A percentile compares a stretch with the other conserved stretches of the same genome.
Conservation (phyloP, 53 echinoderm and acorn worm species). For the Holothuria scabra region DNA sequence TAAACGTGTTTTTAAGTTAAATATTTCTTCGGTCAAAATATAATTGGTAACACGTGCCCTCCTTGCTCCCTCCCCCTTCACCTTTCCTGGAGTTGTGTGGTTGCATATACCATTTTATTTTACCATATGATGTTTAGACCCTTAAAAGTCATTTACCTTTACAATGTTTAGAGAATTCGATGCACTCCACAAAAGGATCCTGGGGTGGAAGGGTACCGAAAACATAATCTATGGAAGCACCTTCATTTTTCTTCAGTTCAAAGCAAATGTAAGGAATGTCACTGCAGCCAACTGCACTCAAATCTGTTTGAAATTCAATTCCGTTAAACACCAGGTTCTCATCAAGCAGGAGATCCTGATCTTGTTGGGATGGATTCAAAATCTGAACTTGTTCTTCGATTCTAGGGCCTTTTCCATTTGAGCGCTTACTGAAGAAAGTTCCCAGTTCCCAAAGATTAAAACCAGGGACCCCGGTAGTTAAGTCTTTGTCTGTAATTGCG, state of each 20-base stretch:
- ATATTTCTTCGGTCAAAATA: too few species aligned
- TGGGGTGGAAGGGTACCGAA: constrained; percentile 35
- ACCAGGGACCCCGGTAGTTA: not conserved
- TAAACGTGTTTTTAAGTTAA: too few species aligned
- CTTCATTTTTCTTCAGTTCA: constrained; percentile 25
- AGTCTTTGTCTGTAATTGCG: constrained; percentile 40
- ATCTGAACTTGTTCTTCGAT: constrained; percentile 2
- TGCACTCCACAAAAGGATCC: constrained; percentile 45
- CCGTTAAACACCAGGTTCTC: constrained; percentile 18
- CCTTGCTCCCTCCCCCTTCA: too few species aligned
- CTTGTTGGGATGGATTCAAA: constrained; percentile 20
- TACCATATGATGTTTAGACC: too few species aligned
- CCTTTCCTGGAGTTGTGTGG: too few species aligned
- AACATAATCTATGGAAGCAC: not conserved
- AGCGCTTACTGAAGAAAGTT: constrained; percentile 10
- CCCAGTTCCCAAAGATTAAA: constrained; percentile 12
- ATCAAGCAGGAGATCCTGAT: not conserved
- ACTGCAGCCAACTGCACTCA: not conserved
- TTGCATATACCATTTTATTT: too few species aligned
- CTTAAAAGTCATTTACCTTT: constrained; percentile 2
- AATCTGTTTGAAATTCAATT: constrained; percentile 9
- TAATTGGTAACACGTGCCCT: too few species aligned
- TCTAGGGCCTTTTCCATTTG: constrained; percentile 34
- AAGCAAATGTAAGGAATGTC: constrained; percentile 36
- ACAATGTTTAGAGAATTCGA: constrained; percentile 36